Conservation (phyloP, 2,113 vertebrate genomes). For the Malurus cyaneus region DNA sequence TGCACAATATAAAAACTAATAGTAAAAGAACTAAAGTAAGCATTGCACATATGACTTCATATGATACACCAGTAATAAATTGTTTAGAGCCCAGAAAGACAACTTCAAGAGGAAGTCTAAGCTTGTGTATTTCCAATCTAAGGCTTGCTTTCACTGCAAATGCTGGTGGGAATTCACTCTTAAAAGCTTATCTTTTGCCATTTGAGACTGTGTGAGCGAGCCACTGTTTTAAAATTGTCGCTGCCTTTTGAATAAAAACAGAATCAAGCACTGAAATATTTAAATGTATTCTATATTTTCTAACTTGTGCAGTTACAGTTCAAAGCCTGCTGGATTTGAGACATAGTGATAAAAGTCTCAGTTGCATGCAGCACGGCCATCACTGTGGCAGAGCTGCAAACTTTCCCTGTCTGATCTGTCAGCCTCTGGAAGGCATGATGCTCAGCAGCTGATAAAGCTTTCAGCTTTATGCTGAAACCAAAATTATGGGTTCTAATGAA, state of each 20-base stretch:
- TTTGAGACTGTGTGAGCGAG: background rate
- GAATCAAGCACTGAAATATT: background rate
- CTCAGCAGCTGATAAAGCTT: slow-evolving; percentile 38
- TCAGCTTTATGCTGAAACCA: slow-evolving; percentile 29
- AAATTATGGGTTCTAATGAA: slow-evolving; percentile 60
- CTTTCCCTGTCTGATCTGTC: slow-evolving; percentile 30
- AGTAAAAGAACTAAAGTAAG: background rate
- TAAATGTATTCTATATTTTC: background rate
- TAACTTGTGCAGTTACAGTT: background rate
- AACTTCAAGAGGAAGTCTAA: background rate
- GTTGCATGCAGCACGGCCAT: background rate
- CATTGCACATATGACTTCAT: background rate
- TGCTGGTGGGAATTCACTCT: background rate
- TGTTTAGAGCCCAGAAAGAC: background rate
- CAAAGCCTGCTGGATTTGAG: slow-evolving; percentile 10
- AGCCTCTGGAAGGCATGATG: background rate
- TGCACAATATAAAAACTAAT: background rate
- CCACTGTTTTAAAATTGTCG: background rate
- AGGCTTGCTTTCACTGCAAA: background rate
- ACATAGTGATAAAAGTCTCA: background rate
- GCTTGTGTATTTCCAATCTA: background rate
- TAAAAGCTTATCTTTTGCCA: background rate
- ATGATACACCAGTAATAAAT: background rate
- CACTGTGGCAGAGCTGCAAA: background rate
- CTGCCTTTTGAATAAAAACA: background rate